Base-by-base conservation (phyloP, 2,888 invertebrate species). In the Andrena fulva region DNA sequence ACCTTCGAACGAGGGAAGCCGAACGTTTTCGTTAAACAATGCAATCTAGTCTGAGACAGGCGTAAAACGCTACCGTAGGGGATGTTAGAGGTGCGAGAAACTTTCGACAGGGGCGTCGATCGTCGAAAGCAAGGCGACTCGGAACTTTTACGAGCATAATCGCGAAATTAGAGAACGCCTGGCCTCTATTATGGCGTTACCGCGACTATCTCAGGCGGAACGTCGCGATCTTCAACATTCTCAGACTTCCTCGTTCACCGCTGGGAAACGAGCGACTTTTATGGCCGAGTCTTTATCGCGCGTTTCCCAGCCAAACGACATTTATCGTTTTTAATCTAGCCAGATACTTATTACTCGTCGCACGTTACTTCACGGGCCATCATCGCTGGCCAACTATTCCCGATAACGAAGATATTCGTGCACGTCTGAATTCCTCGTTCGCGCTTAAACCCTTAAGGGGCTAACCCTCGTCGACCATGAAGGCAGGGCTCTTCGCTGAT, bases 281-380 rank as follows among this genome's bases (percentile, higher is more conserved):
- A 82, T 72, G 48, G 68, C 63, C 56, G 33, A 42, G 63, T 33
- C 54, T 71, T 82, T 82, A 82, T 73, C 80, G 72, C 80, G 72
- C 63, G 69, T 20, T 42, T 29, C 48, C 52, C n/a, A 56, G 69
- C 35, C 54, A 69, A 71, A 69, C 59, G 82, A 64, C 82, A 72
- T 80, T 80, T 75, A 68, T 80, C 71, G 81, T 72, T 82, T 80
- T 82, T 76, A 80, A 81, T 81, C 81, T 72, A 60, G 54, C 33
- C 52, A 35, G 24, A 27, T 66, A 80, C 80, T 82, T 82, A 80
- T 68, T 80, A 76, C 75, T 72, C 80, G 68, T 72, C 69, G 68
- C 67, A 54, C 10, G 24, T n/a, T 62, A 16, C 27, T 80, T 77
- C 77, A 77, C 77, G 71, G 60, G n/a, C 76, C 66, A 71, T 80